Base-by-base conservation (phyloP, 2,888 invertebrate genomes). In the Chrysolina oricalcia region DNA sequence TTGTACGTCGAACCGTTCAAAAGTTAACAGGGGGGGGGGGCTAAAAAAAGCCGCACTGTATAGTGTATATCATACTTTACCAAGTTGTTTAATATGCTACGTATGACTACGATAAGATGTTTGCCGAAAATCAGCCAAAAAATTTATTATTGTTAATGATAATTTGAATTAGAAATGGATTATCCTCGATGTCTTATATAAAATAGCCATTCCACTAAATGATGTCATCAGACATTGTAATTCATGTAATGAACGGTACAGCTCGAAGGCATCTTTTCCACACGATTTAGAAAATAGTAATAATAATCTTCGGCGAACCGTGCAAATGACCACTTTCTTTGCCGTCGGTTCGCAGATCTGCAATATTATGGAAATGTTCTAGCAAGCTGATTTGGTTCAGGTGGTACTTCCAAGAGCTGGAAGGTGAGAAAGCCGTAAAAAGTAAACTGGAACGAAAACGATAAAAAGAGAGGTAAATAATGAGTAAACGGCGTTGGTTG, bases 291-390 rank as follows among this genome's bases (percentile, higher is more conserved):
- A 23, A 59, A 59, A 59, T 59, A 27, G 13, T 59, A 59, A 17
- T 23, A 23, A 15, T 59, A 35, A 27, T 59, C 59, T 59, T 15
- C n/a, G 15, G 15, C 35, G 59, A n/a, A 59, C 5, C 59, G 27
- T 59, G 59, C 59, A 23, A 59, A 59, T 59, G n/a, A 59, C 35
- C 59, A 59, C 59, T 59, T 59, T 59, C 59, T 59, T n/a, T n/a
- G 59, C 59, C 59, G 59, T 1, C 13, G 59, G 59, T 59, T 35
- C 35, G 59, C 59, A 59, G 35, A 59, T 59, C 35, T 59, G 59
- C 59, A 27, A 2, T 59, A 59, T 27, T 59, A 59, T 59, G 59
- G 59, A 59, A 59, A 59, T 59, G n/a, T 59, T 23, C 35, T 6
- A 35, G 8, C 10, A n/a, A n/a, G 8, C 17, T 15, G 59, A 59